Evolutionary conservation across 2,797 vertebrate genomes (phyloP), one percentile per base, ranked within the genome.

Genomic region (Mus spretus): DNA sequence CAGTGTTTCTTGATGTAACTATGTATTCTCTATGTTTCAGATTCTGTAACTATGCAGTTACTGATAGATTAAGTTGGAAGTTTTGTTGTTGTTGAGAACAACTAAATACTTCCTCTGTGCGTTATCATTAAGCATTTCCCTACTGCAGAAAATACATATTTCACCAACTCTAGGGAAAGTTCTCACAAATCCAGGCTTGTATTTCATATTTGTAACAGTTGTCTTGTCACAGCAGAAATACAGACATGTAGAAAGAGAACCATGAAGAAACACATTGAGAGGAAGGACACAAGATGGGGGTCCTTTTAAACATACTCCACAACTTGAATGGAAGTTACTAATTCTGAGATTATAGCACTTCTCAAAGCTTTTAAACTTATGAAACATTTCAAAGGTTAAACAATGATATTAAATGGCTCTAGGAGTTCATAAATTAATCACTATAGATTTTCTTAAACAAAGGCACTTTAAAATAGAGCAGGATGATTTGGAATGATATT

Each of bases 341-440:
- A 97, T 97, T 97, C 92, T 97, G 89, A 97, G 53, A 98, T 96
- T 97, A 96, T 81, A 89, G 82, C 12, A 83, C 67, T 96, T 86
- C 74, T 83, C 70, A 77, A 77, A 72, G 74, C 47, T 96, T 97
- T 94, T 94, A 90, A 95, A 96, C 65, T 92, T 96, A 97, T 96
- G 89, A 95, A 97, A 97, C 31, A 95, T 93, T 97, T 94, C 65
- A 97, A 96, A 97, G 93, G 95, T 97, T 97, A 96, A 96, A 89
- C 77, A 96, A 97, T 91, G 83, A 77, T 93, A 95, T 97, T 97
- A 97, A 96, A 97, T 94, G 77, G 87, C 84, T 95, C 78, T 91
- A 75, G 80, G 83, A 98, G 95, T 97, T 97, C 95, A 97, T 98
- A 98, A 97, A 97, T 98, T 98, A 98, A 95, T 96, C 50, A 84